phyloP scores from a whole-genome alignment of 2,888 invertebrate genomes.

The Amphipoea oculea region DNA sequence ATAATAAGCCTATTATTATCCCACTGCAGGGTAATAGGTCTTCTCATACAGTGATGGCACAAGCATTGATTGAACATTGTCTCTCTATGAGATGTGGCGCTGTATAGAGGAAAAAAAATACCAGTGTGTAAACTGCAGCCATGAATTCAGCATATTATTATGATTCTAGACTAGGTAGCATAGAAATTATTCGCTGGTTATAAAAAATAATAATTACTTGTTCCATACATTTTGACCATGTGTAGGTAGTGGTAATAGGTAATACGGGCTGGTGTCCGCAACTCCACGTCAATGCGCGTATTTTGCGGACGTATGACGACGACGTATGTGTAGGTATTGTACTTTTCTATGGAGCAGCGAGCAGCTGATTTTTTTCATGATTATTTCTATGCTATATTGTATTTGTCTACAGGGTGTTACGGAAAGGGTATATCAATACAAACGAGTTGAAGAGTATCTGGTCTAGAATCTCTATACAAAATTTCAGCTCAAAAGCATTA shows the following conservation, averaged over 20 bases:
- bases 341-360: background rate
- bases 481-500: too few relatives aligned
- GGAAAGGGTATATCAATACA: too few relatives aligned
- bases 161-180: background rate
- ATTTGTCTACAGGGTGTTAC: too few relatives aligned
- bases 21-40: background rate
- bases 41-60: background rate
- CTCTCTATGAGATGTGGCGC: background rate
- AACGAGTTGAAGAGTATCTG: too few relatives aligned
- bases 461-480: too few relatives aligned
- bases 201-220: background rate
- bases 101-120: background rate
- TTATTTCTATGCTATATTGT: too few relatives aligned
- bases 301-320: too few relatives aligned
- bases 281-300: too few relatives aligned
- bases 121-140: background rate
- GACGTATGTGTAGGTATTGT: background rate
- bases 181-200: background rate
- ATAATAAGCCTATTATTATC: background rate
- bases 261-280: too few relatives aligned
- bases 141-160: background rate
- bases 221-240: too few relatives aligned
- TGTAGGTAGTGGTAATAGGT: background rate
- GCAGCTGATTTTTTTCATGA: background rate
- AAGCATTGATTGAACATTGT: background rate